A percentile compares a stretch with the other conserved stretches of the same genome.
phyloP scores from a whole-genome alignment of 2,888 invertebrate species.

The Metellina segmentata region DNA sequence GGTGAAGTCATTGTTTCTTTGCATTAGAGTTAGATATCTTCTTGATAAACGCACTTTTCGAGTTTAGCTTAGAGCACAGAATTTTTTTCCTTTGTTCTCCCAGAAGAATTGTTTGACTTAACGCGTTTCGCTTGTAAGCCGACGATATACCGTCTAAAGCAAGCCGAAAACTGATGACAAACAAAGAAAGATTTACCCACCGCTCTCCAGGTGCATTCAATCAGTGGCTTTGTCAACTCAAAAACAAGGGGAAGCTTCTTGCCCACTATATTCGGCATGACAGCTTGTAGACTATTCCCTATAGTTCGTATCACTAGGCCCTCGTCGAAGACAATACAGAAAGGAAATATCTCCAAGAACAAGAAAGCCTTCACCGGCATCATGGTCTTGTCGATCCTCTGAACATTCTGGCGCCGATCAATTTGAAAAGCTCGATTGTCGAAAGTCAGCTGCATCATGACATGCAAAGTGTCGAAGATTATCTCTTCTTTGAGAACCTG shows the following conservation, averaged over 20 bases:
- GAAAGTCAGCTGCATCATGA: constrained; percentile 95
- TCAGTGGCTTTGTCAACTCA: constrained; percentile 93
- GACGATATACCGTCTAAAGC: no score
- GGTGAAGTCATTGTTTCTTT: no score
- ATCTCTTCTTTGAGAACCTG: constrained; percentile 93
- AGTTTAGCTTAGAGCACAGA: no score
- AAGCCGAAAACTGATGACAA: no score
- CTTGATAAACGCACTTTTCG: no score
- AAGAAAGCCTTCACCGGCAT: constrained; percentile 82
- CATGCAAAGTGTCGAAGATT: constrained; percentile 94
- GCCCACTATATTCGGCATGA: constrained; percentile 91
- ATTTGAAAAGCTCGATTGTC: constrained; percentile 91
- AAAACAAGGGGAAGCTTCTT: constrained; percentile 96
- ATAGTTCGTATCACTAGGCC: constrained; percentile 94
- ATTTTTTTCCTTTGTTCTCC: no score
- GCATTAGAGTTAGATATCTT: no score
- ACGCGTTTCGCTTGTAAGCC: no score
- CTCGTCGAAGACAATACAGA: constrained; percentile 97
- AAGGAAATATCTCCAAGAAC: constrained; percentile 97
- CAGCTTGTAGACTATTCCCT: constrained; percentile 88
- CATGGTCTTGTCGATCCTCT: constrained; percentile 69
- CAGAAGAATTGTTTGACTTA: no score
- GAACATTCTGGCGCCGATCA: constrained; percentile 55
- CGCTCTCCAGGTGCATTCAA: constrained; percentile 96
- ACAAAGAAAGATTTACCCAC: constrained; percentile 84